Evolutionary conservation across 2,797 vertebrate species (phyloP).

Genomic region (Ceryle rudis): DNA sequence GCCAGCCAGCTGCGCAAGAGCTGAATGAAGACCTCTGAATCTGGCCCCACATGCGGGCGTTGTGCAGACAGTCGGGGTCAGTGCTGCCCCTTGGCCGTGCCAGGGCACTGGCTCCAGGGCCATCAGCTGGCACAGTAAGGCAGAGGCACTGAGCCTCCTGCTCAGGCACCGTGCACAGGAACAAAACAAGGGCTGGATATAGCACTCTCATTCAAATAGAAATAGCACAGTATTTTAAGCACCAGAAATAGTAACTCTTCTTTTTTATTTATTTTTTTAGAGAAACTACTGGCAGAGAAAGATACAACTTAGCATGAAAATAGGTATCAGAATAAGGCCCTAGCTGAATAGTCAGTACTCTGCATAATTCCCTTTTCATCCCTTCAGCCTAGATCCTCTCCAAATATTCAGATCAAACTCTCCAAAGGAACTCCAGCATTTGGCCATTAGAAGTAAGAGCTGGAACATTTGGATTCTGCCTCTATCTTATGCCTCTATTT

Average conservation of each 20-base stretch:
- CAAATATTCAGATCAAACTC: constrained; percentile 67
- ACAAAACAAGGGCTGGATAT: neutral
- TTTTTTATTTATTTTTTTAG: neutral
- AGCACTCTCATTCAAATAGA: constrained; percentile 12
- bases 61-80: neutral
- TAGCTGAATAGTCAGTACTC: constrained; percentile 60
- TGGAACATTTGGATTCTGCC: constrained; percentile 5
- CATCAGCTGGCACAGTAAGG: neutral
- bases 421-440: neutral
- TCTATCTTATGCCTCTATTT: neutral
- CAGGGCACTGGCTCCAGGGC: neutral
- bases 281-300: constrained; percentile 49
- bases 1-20: neutral
- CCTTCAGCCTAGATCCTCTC: constrained; percentile 45
- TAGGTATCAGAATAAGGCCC: constrained; percentile 58
- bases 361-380: constrained; percentile 67
- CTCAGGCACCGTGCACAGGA: neutral
- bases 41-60: accelerated
- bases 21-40: neutral
- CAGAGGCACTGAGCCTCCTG: neutral
- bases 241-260: constrained; percentile 41
- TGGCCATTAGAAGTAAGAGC: constrained; percentile 15
- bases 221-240: neutral
- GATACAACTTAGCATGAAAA: constrained; percentile 70
- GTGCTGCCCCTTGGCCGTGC: neutral